Percentiles rank a stretch among this genome's conserved stretches.
These are phyloP conservation scores for Euplexia lucipara DNA, from an alignment of 2,888 invertebrate genomes.

Conservation along the genomic window DNA sequence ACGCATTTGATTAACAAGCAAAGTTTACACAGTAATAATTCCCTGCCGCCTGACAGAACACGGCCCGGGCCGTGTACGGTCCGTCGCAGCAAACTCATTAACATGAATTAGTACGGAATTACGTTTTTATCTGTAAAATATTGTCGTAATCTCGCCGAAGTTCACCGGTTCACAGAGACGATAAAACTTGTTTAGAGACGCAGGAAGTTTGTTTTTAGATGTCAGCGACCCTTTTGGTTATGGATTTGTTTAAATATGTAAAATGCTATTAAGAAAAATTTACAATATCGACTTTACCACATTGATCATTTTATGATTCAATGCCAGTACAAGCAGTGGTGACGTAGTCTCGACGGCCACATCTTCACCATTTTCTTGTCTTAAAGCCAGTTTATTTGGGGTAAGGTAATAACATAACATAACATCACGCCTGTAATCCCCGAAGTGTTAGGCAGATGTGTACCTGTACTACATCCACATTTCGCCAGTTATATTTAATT, in stretches of 20 bases:
- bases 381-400: no score
- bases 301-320: no score
- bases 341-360: no score
- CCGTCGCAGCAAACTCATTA: slow-evolving; percentile 45
- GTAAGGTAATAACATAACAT: no score
- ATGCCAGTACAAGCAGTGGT: no score
- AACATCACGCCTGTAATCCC: no score
- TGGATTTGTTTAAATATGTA: background rate
- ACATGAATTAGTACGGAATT: slow-evolving; percentile 48
- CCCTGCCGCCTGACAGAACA: slow-evolving; percentile 10
- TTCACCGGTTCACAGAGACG: slow-evolving; percentile 36
- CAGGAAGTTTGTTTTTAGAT: slow-evolving; percentile 21
- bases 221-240: slow-evolving; percentile 29
- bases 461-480: no score
- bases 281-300: no score
- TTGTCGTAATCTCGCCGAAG: slow-evolving; percentile 34
- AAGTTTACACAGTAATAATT: slow-evolving; percentile 45
- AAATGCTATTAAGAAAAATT: background rate
- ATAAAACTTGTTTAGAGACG: slow-evolving; percentile 35
- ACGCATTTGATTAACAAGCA: slow-evolving; percentile 20
- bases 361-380: no score
- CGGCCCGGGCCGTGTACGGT: background rate
- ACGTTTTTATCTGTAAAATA: slow-evolving; percentile 52
- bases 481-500: no score
- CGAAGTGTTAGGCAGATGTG: no score